Conservation (phyloP, 1,140 invertebrate genomes). For the Hyphantria cunea region DNA sequence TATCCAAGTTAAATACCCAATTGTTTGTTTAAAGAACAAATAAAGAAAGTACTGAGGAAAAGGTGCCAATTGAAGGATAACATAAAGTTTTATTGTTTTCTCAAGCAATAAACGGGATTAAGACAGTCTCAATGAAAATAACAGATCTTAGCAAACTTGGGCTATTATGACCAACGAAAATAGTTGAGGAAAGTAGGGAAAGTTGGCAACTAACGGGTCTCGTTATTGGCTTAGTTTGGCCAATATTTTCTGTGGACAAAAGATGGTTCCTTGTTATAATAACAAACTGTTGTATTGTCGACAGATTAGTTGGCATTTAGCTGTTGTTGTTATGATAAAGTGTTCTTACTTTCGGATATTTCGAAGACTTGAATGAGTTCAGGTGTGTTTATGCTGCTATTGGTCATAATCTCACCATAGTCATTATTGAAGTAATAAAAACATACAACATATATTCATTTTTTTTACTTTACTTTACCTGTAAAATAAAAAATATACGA, state of each 20-base stretch:
- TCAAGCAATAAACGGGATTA: slow-evolving; percentile 45
- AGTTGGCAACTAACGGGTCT: slow-evolving; percentile 59
- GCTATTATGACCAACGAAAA: slow-evolving; percentile 76
- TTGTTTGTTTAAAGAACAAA: too few relatives aligned
- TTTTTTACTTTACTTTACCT: too few relatives aligned
- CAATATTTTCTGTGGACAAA: slow-evolving; percentile 66
- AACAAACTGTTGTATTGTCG: slow-evolving; percentile 59
- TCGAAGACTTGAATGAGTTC: too few relatives aligned
- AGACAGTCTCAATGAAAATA: slow-evolving; percentile 48
- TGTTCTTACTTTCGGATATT: slow-evolving; percentile 5
- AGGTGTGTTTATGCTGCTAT: too few relatives aligned
- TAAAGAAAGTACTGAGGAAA: background rate
- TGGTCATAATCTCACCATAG: too few relatives aligned
- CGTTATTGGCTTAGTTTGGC: slow-evolving; percentile 73
- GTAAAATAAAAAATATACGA: too few relatives aligned
- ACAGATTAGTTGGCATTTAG: slow-evolving; percentile 50
- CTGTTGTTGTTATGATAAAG: slow-evolving; percentile 35
- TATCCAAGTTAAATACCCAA: too few relatives aligned
- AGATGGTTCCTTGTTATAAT: slow-evolving; percentile 55
- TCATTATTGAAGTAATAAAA: too few relatives aligned
- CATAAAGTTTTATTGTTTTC: slow-evolving; percentile 20
- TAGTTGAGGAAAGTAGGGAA: slow-evolving; percentile 60
- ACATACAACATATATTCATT: too few relatives aligned
- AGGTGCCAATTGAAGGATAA: slow-evolving; percentile 8
- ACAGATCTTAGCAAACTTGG: slow-evolving; percentile 64